Conservation (phyloP, 2,888 invertebrate species). For the Cheilosia vulpina region DNA sequence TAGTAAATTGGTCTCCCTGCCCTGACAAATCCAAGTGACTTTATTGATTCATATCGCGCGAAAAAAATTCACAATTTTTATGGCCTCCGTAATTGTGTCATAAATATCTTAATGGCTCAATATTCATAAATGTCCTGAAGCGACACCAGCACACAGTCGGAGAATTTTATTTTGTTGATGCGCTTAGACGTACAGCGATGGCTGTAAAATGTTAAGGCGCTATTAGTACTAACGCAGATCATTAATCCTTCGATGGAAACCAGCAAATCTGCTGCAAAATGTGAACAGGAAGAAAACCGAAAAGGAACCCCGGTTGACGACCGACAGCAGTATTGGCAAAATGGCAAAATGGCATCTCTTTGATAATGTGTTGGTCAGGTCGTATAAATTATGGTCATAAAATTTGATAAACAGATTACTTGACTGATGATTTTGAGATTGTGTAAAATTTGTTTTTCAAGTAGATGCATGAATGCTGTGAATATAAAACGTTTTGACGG, state of each 20-base stretch:
- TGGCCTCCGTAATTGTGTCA: constrained; percentile 22
- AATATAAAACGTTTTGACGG: too few species aligned
- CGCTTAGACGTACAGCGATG: constrained; percentile 7
- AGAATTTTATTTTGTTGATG: constrained; percentile 18
- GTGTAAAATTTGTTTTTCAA: too few species aligned
- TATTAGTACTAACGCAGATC: constrained; percentile 40
- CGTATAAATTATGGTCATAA: not conserved
- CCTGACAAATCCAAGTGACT: not conserved
- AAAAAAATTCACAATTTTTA: not conserved
- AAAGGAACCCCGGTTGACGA: not conserved
- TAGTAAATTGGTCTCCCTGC: not conserved
- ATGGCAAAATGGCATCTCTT: not conserved
- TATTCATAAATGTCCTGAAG: constrained; percentile 38
- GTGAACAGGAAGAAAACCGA: not conserved
- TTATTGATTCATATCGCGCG: not conserved
- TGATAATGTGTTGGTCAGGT: not conserved
- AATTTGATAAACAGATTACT: not conserved
- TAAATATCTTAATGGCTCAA: constrained; percentile 31
- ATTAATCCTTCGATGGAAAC: constrained; percentile 43
- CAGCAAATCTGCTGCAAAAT: constrained; percentile 12
- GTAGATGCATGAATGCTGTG: too few species aligned
- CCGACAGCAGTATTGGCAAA: not conserved
- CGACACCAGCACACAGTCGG: constrained; percentile 1
- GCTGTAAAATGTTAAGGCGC: constrained; percentile 34
- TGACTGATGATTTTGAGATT: not conserved